Percentiles rank a stretch among this genome's conserved stretches.
phyloP scores from a whole-genome alignment of 1,140 invertebrate genomes.

The Ips nitidus region DNA sequence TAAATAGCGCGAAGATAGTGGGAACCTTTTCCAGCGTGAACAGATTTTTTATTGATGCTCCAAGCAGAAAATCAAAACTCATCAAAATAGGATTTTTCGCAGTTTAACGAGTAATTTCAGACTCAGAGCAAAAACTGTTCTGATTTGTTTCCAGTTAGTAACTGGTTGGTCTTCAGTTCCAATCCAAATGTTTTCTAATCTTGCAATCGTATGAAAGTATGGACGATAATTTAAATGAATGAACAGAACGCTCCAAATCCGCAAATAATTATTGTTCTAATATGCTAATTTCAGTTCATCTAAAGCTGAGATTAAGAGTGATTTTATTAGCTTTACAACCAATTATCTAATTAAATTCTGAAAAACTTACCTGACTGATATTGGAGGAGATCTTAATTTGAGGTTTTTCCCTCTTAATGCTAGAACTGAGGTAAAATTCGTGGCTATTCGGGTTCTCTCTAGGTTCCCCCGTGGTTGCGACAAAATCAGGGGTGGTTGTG shows the following conservation, averaged over 20 bases:
- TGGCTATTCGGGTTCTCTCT: slow-evolving; percentile 53
- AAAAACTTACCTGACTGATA: slow-evolving; percentile 58
- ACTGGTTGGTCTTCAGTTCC: no score
- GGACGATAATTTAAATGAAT: no score
- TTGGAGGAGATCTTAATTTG: slow-evolving; percentile 59
- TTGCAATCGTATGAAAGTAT: no score
- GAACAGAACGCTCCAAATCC: no score
- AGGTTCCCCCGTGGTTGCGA: slow-evolving; percentile 55
- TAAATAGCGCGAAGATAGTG: neutral
- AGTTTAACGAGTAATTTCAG: slow-evolving; percentile 5
- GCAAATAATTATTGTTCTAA: no score
- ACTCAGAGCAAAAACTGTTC: neutral
- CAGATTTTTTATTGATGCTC: neutral
- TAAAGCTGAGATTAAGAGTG: no score
- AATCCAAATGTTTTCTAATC: no score
- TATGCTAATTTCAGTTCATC: no score
- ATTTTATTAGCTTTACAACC: no score
- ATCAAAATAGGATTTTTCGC: slow-evolving; percentile 11
- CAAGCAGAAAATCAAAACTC: slow-evolving; percentile 7
- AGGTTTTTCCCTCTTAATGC: slow-evolving; percentile 52
- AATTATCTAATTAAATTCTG: no score
- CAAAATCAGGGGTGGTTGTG: slow-evolving; percentile 46
- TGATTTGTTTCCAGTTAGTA: no score
- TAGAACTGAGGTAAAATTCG: slow-evolving; percentile 46
- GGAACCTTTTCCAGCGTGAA: neutral